Evolutionary conservation across 2,888 invertebrate genomes (phyloP).

Genomic region (Piscicola geometra): DNA sequence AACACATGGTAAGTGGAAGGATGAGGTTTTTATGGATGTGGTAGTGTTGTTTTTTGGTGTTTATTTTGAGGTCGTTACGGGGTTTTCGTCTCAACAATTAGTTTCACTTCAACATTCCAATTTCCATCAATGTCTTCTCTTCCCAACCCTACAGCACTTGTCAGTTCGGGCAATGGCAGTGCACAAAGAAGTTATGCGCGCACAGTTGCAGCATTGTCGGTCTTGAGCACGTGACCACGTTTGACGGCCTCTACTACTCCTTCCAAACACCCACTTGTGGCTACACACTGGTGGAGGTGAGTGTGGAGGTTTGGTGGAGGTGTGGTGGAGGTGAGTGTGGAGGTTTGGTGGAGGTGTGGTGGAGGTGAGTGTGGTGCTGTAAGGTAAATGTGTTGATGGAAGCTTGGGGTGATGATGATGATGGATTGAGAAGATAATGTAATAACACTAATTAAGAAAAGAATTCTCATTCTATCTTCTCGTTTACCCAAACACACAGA

Average conservation of each 20-base stretch:
- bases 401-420: no score
- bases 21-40: background rate
- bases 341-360: no score
- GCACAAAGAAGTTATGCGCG: slow-evolving; percentile 47
- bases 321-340: no score
- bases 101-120: no score
- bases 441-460: no score
- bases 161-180: slow-evolving; percentile 47
- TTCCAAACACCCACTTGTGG: slow-evolving; percentile 43
- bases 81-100: no score
- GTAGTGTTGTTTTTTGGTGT: background rate
- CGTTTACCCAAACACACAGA: background rate
- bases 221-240: slow-evolving; percentile 48
- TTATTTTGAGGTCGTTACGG: background rate
- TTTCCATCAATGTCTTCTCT: no score
- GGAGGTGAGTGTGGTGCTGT: no score
- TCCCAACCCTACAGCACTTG: slow-evolving; percentile 45
- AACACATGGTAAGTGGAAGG: slow-evolving; percentile 20
- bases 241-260: slow-evolving; percentile 48
- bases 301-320: no score
- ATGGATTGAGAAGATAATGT: no score
- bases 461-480: no score
- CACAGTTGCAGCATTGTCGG: slow-evolving; percentile 47
- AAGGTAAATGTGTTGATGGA: no score
- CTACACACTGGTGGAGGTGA: slow-evolving; percentile 45